Conservation (phyloP, 2,888 invertebrate species). For the Drosophila neutralis region DNA sequence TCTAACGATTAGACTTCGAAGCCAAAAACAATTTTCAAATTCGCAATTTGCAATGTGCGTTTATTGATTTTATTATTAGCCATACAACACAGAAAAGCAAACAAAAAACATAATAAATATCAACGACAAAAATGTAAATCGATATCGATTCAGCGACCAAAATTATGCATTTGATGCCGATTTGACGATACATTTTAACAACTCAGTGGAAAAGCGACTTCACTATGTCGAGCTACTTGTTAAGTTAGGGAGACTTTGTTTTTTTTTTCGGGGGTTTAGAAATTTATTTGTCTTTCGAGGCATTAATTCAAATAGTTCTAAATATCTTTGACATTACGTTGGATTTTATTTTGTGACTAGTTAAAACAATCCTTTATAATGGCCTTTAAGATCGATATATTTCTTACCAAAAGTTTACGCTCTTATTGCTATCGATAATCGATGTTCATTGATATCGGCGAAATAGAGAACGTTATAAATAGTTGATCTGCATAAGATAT, state of each 20-base stretch:
- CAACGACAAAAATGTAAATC: conserved; percentile 72
- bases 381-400: too few relatives aligned
- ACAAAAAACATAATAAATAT: conserved; percentile 10
- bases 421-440: too few relatives aligned
- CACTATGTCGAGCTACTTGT: background rate
- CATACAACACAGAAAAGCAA: conserved; percentile 15
- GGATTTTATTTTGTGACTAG: background rate
- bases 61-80: conserved; percentile 78
- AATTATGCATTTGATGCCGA: conserved; percentile 77
- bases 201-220: background rate
- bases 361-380: too few relatives aligned
- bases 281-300: background rate
- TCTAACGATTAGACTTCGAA: conserved; percentile 18
- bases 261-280: background rate
- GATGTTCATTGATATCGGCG: background rate
- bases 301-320: background rate
- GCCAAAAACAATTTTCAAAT: conserved; percentile 34
- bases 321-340: background rate
- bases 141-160: conserved; percentile 67
- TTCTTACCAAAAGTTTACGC: too few relatives aligned
- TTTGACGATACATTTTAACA: conserved; percentile 68
- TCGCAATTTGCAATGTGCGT: conserved; percentile 75
- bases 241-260: background rate
- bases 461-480: background rate
- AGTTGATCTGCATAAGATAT: background rate